Conservation (phyloP, 2,888 invertebrate species). For the Mellilla xanthometata region DNA sequence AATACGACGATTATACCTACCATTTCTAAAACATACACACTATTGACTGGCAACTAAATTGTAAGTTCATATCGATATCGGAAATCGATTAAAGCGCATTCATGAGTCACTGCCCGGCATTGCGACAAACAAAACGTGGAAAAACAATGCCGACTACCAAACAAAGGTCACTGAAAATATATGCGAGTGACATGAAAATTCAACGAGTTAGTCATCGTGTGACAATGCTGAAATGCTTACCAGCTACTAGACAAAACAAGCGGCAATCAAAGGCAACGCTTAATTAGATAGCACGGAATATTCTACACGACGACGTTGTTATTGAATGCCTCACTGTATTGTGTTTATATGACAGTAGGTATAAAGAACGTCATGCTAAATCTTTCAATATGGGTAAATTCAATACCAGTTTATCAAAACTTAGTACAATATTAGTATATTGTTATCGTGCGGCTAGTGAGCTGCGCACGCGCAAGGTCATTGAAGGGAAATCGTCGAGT, state of each 20-base stretch:
- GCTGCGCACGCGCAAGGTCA: slow-evolving; percentile 68
- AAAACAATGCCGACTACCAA: slow-evolving; percentile 57
- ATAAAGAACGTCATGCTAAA: too few relatives aligned
- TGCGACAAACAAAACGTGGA: slow-evolving; percentile 39
- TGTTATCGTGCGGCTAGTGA: slow-evolving; percentile 56
- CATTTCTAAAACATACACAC: not conserved
- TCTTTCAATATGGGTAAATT: too few relatives aligned
- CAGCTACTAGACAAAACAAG: not conserved
- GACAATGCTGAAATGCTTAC: slow-evolving; percentile 29
- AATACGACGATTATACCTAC: too few relatives aligned
- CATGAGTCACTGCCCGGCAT: slow-evolving; percentile 53
- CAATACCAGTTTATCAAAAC: slow-evolving; percentile 22
- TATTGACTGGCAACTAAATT: slow-evolving; percentile 10
- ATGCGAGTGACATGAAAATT: slow-evolving; percentile 61
- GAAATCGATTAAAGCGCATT: slow-evolving; percentile 32
- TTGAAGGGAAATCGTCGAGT: slow-evolving; percentile 74
- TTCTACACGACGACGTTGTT: slow-evolving; percentile 32
- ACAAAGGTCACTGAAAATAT: slow-evolving; percentile 68
- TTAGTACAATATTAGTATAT: slow-evolving; percentile 43
- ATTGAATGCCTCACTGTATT: slow-evolving; percentile 35
- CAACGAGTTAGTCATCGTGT: slow-evolving; percentile 58
- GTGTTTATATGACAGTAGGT: too few relatives aligned
- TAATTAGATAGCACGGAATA: slow-evolving; percentile 33
- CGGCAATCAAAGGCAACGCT: slow-evolving; percentile 1
- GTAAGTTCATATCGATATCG: slow-evolving; percentile 34